Base-by-base conservation (phyloP, 92 coral and sea anemone genomes). In the Porites divaricata region DNA sequence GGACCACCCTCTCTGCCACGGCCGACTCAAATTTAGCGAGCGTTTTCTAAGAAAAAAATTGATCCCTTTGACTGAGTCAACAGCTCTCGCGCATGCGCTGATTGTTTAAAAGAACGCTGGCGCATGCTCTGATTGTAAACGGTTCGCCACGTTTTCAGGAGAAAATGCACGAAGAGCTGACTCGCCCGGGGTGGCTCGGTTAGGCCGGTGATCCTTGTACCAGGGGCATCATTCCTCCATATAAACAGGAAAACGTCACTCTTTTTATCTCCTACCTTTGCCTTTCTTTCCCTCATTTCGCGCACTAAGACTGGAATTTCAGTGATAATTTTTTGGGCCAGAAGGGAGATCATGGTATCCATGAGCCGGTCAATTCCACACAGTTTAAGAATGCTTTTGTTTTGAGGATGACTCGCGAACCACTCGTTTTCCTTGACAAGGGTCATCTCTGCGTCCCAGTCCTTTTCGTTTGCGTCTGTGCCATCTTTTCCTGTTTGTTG, bases 361-460 rank as follows among this genome's bases (percentile, higher is more conserved):
- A 93, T 93, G 2, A 93, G 87, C 7, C 81, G 75, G 68, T 93
- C 97, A 58, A 93, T 86, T 0, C 97, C 97, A 26, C 97, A 93
- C 67, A 93, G 75, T 2, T 75, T 87, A 52, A 56, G 53, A 35
- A 93, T 80, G 85, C 73, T 83, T 19, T 28, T 61, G 94, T 93
- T 91, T 81, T 83, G 88, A 19, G 74, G 83, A 65, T 93, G 97
- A 15, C 26, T 1, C 9, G 67, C 52, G 77, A 93, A 93, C 97
- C 97, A 93, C 21, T 81, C 87, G 53, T 74, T 88, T 26, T 93
- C 97, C 54, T 81, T 83, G 7, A 68, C 1, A 61, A 87, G 94
- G 51, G 97, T 93, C 57, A 59, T 86, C 48, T 88, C 83, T 57
- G 94, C 90, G 74, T 93, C 94, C 97, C 97, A 93, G 86, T 88